phyloP scores from a whole-genome alignment of 2,888 invertebrate species.

The Muschampia plurimacula region DNA sequence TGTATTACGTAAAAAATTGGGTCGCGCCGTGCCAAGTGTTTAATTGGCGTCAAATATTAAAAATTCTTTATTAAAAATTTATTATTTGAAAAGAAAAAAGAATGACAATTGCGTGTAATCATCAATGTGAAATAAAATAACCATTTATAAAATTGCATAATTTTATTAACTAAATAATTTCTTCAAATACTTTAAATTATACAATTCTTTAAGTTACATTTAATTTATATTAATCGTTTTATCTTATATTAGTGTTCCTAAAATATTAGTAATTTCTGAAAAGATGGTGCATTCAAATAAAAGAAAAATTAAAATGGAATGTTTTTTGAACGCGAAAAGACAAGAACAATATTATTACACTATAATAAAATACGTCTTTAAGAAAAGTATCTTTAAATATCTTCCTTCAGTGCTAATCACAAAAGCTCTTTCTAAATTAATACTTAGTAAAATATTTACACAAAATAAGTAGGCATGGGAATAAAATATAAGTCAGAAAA shows the following conservation, averaged over 20 bases:
- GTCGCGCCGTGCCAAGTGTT: no score
- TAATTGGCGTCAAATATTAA: no score
- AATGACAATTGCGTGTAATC: background rate
- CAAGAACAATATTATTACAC: background rate
- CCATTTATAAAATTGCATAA: constrained; percentile 44
- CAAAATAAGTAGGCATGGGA: no score
- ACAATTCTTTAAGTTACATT: constrained; percentile 24
- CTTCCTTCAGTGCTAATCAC: no score
- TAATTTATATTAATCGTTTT: background rate
- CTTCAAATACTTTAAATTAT: constrained; percentile 46
- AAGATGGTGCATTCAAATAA: background rate
- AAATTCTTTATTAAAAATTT: no score
- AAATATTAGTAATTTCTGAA: background rate
- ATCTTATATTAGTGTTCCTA: background rate
- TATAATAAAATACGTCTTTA: no score
- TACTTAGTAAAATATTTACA: no score
- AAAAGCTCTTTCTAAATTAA: no score
- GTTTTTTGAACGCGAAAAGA: background rate
- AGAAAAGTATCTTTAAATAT: no score
- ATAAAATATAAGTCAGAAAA: no score
- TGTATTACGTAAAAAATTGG: no score
- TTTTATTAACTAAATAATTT: constrained; percentile 52
- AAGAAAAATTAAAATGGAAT: background rate
- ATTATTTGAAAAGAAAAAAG: no score
- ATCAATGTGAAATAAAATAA: constrained; percentile 13